These are phyloP conservation scores for Pseudochirops corinnae DNA, from an alignment of 2,797 vertebrate species.

Conservation along the genomic window DNA sequence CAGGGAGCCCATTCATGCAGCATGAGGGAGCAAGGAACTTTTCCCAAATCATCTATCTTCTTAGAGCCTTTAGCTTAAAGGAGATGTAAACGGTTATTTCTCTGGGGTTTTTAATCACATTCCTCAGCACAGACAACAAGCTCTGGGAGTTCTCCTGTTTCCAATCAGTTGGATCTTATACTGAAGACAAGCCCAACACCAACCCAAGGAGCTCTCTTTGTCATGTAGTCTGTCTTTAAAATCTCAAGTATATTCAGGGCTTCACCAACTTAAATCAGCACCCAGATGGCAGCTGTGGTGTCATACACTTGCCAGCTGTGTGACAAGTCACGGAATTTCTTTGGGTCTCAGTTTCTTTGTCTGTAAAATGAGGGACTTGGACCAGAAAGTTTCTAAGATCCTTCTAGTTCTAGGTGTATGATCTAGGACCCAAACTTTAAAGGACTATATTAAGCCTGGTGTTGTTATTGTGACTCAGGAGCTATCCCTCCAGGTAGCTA, in stretches of 20 bases:
- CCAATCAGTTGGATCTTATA: not conserved
- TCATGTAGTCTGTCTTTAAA: not conserved
- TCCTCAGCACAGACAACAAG: conserved; percentile 22
- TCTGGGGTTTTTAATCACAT: conserved; percentile 46
- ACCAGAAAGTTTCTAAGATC: not conserved
- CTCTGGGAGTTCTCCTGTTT: not conserved
- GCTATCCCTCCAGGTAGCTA: not conserved
- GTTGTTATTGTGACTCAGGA: not conserved
- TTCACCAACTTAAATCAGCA: not conserved
- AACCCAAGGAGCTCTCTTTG: not conserved
- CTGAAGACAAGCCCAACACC: not conserved
- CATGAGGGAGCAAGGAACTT: not conserved
- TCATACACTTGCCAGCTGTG: not conserved
- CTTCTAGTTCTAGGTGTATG: not conserved
- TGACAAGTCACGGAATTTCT: not conserved
- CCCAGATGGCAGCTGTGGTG: not conserved
- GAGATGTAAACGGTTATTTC: conserved; percentile 20
- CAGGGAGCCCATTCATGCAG: not conserved
- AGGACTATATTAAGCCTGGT: not conserved
- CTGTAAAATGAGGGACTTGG: not conserved
- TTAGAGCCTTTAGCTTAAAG: not conserved
- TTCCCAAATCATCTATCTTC: not conserved
- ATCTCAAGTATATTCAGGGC: not conserved
- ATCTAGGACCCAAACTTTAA: not conserved
- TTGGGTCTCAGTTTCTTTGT: not conserved